Evolutionary conservation across 1,140 invertebrate species (phyloP), one percentile per base, ranked within the genome.

Genomic region (Drosophila lini): DNA sequence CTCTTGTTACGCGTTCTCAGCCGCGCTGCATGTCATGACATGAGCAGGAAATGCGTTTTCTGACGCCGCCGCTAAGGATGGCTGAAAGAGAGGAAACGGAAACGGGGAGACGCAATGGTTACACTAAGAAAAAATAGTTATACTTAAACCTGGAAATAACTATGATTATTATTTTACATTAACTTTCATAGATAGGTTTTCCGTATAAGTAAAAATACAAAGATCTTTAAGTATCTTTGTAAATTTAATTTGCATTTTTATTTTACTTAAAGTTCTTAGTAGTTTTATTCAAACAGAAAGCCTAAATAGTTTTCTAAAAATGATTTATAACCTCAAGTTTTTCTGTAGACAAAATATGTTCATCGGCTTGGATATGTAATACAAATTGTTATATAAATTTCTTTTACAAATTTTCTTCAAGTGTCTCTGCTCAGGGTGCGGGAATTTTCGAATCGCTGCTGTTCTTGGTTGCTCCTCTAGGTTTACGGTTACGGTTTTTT

Each of bases 31-130:
- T 78, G 73, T 88, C 80, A 56, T 89, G 83, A 89, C 83, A 88
- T 78, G 77, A 84, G 84, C 83, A 89, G 83, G 83, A 88, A 88
- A 88, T 88, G 84, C 84, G 84, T 88, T 88, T 89, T 80, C 82
- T 71, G 65, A 74, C 70, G 68, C 78, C 74, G 61, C 73, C 31
- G 22, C 47, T 45, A 15, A 75, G 60, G 74, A 76, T 76, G 62
- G 45, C 40, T 55, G 41, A 22, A 47, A 31, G 25, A 22, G 47
- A 42, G 48, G 40, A 41, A 48, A 25, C 25, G 40, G 22, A 71
- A 65, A 8, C 13, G 22, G 13, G 22, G 31, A 36, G 19, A 5
- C 13, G 41, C 13, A 19, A 1, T 15, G 25, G 13, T 6, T 56
- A n/a, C 40, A 69, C 47, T 11, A 9, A 8, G n/a, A 50, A 31